Base-by-base conservation (phyloP, 2,888 invertebrate species). In the Trypoxylon attenuatum region DNA sequence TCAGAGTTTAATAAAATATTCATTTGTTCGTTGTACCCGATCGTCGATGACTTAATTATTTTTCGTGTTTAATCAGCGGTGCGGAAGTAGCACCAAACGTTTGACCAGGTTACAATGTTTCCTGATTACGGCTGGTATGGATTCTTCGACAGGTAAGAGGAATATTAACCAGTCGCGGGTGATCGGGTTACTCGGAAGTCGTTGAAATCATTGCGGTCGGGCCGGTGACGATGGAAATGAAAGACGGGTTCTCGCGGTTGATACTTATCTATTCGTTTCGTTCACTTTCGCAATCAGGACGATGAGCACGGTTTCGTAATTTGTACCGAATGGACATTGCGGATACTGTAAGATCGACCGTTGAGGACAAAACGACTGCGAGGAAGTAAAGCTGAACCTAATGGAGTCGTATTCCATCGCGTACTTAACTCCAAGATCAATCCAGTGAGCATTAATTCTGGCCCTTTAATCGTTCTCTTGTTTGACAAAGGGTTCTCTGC, bases 101-200 rank as follows among this genome's bases (percentile, higher is more conserved):
- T 46, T 66, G 60, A 53, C 43, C 50, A n/a, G n/a, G n/a, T n/a
- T n/a, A n/a, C n/a, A n/a, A n/a, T 10, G 8, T 1, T 33, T 33
- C 13, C 33, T 13, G 33, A 13, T 33, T 13, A 33, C n/a, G 13
- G 0, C 33, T 1, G 1, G n/a, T 1, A 10, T 2, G 33, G 33
- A 13, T 4, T 4, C 33, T 3, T 5, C 8, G 5, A 13, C 8
- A 33, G n/a, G 16, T 41, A 19, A 16, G 15, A 15, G 41, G 41
- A 27, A 27, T 6, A 33, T 10, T 27, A 27, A 27, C 27, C 5
- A 10, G 27, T 41, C n/a, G 22, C 45, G 33, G 33, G 2, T 13
- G 71, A 66, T 70, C 66, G 56, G 13, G 54, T 71, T 70, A 71
- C 71, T 62, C 50, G 71, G 71, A 70, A 71, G 71, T 58, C 27